Evolutionary conservation across 2,888 invertebrate genomes (phyloP), one percentile per base, ranked within the genome.

Genomic region (Drosophila falleni): DNA sequence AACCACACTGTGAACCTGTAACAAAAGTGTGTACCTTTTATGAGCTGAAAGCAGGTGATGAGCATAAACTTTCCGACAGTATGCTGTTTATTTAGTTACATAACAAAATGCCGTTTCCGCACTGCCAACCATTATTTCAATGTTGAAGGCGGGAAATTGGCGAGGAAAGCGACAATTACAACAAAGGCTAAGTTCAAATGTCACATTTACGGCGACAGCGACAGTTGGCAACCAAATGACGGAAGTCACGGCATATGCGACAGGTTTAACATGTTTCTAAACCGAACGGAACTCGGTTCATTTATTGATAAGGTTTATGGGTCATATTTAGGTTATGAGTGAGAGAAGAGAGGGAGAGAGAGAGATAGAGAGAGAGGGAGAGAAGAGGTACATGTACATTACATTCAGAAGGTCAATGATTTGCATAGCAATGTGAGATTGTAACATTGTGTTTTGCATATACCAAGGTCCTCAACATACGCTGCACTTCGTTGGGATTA

Each of bases 201-300:
- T 39, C 23, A 39, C 47, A 44, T 42, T 42, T 16, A 33, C 37
- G 1, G 19, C 23, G 41, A 51, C 39, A 3, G 11, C 11, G 33
- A 35, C 33, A 35, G 9, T 33, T 19, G 39, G 5, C 37, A 9
- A 39, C 35, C 23, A 46, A 74, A 47, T 62, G 80, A 62, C 74
- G 72, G 78, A 82, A 82, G 74, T 82, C 74, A 77, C 80, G 81
- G 64, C 53, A 78, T 59, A 59, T 61, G 73, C 64, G 63, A 59
- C 58, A 62, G 42, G 61, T 56, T 65, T 42, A 26, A 26, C 35
- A 50, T 54, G 35, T 54, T 68, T 42, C 53, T 39, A 46, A 54
- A 15, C n/a, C 4, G n/a, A 50, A 67, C 64, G 63, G 74, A 53
- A 51, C 11, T 42, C 51, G 64, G 69, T 81, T 74, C 71, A 81